Percentiles rank a stretch among this genome's conserved stretches.
Evolutionary conservation across 1,140 invertebrate genomes (phyloP).

Genomic region (Grapholita molesta): DNA sequence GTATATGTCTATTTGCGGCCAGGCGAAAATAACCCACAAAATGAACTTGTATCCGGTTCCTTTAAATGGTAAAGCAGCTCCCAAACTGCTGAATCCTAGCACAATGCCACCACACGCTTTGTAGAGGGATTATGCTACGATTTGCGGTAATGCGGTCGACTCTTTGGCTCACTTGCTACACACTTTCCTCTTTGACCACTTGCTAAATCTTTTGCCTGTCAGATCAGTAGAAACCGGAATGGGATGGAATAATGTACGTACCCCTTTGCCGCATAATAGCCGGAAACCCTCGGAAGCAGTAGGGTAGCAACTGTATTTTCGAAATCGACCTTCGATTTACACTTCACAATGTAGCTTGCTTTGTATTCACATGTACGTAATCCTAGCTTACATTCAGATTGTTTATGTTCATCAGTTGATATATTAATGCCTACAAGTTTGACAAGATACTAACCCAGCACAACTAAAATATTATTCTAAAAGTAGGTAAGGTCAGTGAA

Average conservation of each 20-base stretch:
- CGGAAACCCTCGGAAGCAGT: slow-evolving; percentile 27
- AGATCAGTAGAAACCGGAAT: slow-evolving; percentile 25
- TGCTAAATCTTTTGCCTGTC: slow-evolving; percentile 48
- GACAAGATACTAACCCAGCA: not conserved
- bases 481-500: not conserved
- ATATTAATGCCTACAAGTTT: no score
- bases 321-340: slow-evolving; percentile 28
- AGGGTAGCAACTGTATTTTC: slow-evolving; percentile 33
- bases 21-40: slow-evolving; percentile 52
- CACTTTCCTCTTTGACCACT: slow-evolving; percentile 47
- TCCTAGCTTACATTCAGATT: not conserved
- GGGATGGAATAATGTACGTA: slow-evolving; percentile 26
- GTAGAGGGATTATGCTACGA: slow-evolving; percentile 52
- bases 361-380: not conserved
- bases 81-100: slow-evolving; percentile 38
- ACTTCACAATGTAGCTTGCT: slow-evolving; percentile 15
- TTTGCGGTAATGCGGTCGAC: slow-evolving; percentile 53
- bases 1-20: slow-evolving; percentile 52
- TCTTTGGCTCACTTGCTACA: slow-evolving; percentile 32
- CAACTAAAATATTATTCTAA: not conserved
- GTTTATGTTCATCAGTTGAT: not conserved
- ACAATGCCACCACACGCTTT: slow-evolving; percentile 39
- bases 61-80: slow-evolving; percentile 21
- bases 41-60: slow-evolving; percentile 49
- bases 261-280: slow-evolving; percentile 24